Evolutionary conservation across 2,113 vertebrate genomes (phyloP).

Genomic region (Nannospalax galili): DNA sequence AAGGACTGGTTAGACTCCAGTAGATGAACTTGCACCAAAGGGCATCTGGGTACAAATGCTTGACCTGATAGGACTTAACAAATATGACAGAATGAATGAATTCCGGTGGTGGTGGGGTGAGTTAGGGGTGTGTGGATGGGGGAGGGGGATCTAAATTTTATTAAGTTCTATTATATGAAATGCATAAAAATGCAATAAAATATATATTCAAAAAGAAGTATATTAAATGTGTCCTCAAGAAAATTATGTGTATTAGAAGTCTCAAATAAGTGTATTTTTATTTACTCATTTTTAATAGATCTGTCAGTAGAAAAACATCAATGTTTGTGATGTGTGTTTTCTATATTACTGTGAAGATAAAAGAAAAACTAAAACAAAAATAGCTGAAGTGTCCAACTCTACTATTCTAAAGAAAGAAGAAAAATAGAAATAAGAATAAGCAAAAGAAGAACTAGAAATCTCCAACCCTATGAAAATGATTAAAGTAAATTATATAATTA

Average conservation of each 20-base stretch:
- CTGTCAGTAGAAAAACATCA: neutral
- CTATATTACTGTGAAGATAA: neutral
- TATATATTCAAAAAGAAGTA: too few species aligned
- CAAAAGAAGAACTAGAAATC: neutral
- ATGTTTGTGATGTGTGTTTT: neutral
- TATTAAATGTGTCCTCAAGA: neutral
- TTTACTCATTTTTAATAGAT: neutral
- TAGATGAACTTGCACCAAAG: too few species aligned
- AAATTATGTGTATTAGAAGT: neutral
- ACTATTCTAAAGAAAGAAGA: neutral
- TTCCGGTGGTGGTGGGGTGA: too few species aligned
- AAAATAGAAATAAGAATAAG: neutral
- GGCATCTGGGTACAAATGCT: too few species aligned
- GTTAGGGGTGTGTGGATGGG: too few species aligned
- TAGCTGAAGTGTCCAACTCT: neutral
- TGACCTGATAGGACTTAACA: too few species aligned
- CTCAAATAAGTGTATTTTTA: neutral
- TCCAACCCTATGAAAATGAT: neutral
- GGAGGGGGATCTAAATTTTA: too few species aligned
- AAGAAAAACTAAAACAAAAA: neutral
- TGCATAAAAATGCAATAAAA: too few species aligned
- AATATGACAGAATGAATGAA: too few species aligned
- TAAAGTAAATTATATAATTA: neutral
- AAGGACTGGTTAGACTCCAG: too few species aligned
- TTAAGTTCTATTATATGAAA: too few species aligned